Evolutionary conservation across 2,888 invertebrate genomes (phyloP).

Genomic region (Dorcus parallelipipedus): DNA sequence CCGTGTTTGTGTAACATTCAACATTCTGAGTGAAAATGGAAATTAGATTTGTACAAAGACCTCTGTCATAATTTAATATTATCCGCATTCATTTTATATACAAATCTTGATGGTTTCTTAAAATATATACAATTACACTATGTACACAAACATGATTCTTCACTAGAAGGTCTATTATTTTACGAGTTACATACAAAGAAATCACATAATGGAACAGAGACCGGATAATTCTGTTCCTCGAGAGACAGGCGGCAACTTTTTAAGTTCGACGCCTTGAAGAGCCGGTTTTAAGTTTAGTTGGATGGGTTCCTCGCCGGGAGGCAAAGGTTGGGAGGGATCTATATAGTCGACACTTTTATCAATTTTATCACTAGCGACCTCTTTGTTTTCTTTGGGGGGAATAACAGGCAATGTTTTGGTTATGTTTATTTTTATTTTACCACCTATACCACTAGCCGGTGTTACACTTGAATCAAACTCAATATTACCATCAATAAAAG

Average conservation of each 20-base stretch:
- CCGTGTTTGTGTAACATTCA: too few relatives aligned
- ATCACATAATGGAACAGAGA: constrained; percentile 82
- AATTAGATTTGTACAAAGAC: too few relatives aligned
- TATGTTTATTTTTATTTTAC: constrained; percentile 79
- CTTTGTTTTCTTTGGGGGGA: constrained; percentile 47
- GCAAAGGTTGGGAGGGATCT: constrained; percentile 53
- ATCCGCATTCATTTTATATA: too few relatives aligned
- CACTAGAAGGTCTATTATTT: too few relatives aligned
- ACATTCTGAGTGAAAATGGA: too few relatives aligned
- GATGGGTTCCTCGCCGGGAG: constrained; percentile 55
- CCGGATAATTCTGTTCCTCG: constrained; percentile 81
- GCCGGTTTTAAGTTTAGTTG: constrained; percentile 63
- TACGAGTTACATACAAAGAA: constrained; percentile 5
- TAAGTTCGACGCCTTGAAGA: constrained; percentile 63
- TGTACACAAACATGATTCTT: too few relatives aligned
- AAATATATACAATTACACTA: too few relatives aligned
- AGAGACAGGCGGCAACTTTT: constrained; percentile 66
- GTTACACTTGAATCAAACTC: constrained; percentile 48
- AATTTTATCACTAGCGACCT: constrained; percentile 28
- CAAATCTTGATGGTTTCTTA: too few relatives aligned
- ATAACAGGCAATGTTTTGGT: constrained; percentile 61
- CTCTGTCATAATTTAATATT: too few relatives aligned
- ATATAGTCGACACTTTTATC: constrained; percentile 30
- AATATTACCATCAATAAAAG: constrained; percentile 76
- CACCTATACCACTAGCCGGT: constrained; percentile 43